These are phyloP conservation scores for Kryptolebias ocellatus DNA, from an alignment of 2,797 vertebrate species.

Conservation along the genomic window DNA sequence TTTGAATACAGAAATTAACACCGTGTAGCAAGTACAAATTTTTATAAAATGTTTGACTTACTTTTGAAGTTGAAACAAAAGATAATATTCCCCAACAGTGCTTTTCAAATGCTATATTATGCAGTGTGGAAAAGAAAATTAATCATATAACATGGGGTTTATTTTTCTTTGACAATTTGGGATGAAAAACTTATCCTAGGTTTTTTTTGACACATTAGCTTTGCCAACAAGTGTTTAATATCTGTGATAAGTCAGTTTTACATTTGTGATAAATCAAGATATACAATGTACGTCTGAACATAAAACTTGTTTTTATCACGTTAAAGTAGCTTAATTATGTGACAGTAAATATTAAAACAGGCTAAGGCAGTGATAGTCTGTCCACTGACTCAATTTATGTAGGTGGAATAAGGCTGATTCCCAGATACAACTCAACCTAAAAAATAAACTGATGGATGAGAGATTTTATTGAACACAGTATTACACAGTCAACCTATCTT, in stretches of 20 bases:
- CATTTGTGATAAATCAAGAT: not conserved
- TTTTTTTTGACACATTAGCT: too few relatives aligned
- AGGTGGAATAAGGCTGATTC: not conserved
- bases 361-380: slow-evolving; percentile 2
- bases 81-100: too few relatives aligned
- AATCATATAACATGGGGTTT: too few relatives aligned
- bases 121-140: too few relatives aligned
- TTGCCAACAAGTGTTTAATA: too few relatives aligned
- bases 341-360: slow-evolving; percentile 9
- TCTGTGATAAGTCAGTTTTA: not conserved
- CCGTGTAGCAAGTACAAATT: too few relatives aligned
- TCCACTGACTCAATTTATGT: slow-evolving; percentile 8
- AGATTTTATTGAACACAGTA: slow-evolving; percentile 33
- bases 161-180: too few relatives aligned
- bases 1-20: too few relatives aligned
- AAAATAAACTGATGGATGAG: slow-evolving; percentile 27
- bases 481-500: slow-evolving; percentile 28
- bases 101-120: too few relatives aligned
- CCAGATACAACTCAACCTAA: slow-evolving; percentile 8
- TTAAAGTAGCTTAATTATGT: not conserved
- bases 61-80: too few relatives aligned
- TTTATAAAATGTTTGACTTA: too few relatives aligned
- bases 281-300: not conserved
- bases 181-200: too few relatives aligned
- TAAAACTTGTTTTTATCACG: not conserved